These are phyloP conservation scores for Galeopterus variegatus DNA, from an alignment of 2,113 vertebrate species.

Conservation along the genomic window DNA sequence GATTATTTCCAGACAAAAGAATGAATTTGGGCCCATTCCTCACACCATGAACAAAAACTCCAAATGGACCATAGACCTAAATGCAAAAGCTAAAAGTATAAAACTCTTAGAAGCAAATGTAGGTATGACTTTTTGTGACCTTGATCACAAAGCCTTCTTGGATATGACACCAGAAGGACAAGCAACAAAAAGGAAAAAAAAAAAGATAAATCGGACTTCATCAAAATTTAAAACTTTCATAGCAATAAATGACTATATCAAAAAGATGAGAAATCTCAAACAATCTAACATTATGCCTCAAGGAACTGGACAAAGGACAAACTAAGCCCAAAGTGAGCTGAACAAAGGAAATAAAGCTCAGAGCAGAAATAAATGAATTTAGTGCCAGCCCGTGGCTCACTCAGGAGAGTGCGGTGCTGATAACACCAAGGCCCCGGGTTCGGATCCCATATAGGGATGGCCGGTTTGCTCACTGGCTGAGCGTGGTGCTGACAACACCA, in stretches of 20 bases:
- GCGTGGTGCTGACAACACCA: too few species aligned
- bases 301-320: not conserved
- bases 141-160: not conserved
- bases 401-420: too few species aligned
- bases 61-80: not conserved
- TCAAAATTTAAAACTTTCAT: not conserved
- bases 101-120: not conserved
- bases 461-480: too few species aligned
- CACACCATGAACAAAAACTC: not conserved
- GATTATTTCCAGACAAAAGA: not conserved
- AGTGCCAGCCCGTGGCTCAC: too few species aligned
- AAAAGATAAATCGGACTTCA: not conserved
- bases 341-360: not conserved
- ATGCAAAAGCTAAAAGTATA: not conserved
- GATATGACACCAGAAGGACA: not conserved
- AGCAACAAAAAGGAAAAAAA: not conserved
- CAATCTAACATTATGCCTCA: not conserved
- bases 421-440: too few species aligned
- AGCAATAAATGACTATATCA: not conserved
- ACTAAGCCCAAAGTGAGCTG: not conserved
- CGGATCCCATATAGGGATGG: too few species aligned
- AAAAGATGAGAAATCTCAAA: not conserved
- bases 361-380: not conserved
- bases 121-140: not conserved
- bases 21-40: not conserved